Conservation (phyloP, 2,797 vertebrate genomes). For the Manis pentadactyla region DNA sequence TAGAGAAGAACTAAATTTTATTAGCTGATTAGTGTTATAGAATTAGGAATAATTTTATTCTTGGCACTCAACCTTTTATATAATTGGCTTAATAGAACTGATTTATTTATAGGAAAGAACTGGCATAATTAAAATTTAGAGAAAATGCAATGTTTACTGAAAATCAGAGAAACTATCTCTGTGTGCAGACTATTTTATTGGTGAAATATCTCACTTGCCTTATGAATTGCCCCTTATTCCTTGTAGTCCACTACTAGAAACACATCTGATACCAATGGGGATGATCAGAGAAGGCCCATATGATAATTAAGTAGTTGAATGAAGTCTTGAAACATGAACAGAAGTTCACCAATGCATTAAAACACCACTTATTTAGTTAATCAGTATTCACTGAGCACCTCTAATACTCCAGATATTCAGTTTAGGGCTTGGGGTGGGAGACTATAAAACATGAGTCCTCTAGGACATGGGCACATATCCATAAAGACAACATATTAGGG, state of each 20-base stretch:
- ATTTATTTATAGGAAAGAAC: constrained; percentile 31
- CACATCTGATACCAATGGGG: not conserved
- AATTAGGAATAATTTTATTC: constrained; percentile 62
- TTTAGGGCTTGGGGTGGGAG: not conserved
- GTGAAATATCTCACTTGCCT: not conserved
- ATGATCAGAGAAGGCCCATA: not conserved
- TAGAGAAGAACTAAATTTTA: constrained; percentile 19
- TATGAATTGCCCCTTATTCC: not conserved
- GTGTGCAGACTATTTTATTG: not conserved
- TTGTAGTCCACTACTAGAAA: not conserved
- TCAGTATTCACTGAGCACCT: not conserved
- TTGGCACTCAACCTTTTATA: constrained; percentile 17
- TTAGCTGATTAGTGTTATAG: constrained; percentile 56
- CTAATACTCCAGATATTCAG: not conserved
- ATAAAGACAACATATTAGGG: not conserved
- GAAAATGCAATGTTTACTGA: constrained; percentile 36
- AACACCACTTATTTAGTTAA: not conserved
- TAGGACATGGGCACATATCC: not conserved
- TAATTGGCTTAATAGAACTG: constrained; percentile 57
- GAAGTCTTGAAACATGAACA: not conserved
- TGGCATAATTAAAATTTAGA: constrained; percentile 50
- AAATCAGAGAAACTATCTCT: not conserved
- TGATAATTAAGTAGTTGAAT: not conserved
- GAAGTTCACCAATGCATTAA: not conserved
- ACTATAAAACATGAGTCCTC: not conserved